phyloP scores from a whole-genome alignment of 2,888 invertebrate species.

The Erebia ligea region DNA sequence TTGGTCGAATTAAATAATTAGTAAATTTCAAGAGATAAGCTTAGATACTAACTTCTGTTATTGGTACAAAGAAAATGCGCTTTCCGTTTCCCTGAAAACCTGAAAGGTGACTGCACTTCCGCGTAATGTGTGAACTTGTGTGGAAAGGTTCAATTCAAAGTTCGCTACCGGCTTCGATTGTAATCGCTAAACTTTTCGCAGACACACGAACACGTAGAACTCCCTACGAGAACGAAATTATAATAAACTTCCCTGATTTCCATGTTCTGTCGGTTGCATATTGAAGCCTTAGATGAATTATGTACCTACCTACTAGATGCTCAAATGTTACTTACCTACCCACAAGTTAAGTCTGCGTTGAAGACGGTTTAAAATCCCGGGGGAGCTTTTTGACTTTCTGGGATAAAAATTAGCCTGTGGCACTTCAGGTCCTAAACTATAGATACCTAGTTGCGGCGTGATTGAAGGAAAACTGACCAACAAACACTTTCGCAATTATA shows the following conservation, averaged over 20 bases:
- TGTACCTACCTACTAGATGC: no score
- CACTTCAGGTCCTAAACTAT: no score
- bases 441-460: no score
- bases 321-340: no score
- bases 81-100: slow-evolving; percentile 43
- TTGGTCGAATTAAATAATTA: background rate
- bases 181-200: slow-evolving; percentile 59
- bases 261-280: background rate
- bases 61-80: background rate
- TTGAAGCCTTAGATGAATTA: background rate
- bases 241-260: slow-evolving; percentile 11
- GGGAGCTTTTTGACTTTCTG: background rate
- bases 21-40: background rate
- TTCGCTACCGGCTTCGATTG: slow-evolving; percentile 55
- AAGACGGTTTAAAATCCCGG: no score
- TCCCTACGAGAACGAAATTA: slow-evolving; percentile 25
- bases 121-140: slow-evolving; percentile 59
- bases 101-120: slow-evolving; percentile 75
- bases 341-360: no score
- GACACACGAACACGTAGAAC: slow-evolving; percentile 52
- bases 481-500: no score
- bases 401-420: no score
- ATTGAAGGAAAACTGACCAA: no score
- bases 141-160: slow-evolving; percentile 57
- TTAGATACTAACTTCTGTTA: background rate